Conservation (phyloP, 2,113 vertebrate species). For the Nycticryphes semicollaris region DNA sequence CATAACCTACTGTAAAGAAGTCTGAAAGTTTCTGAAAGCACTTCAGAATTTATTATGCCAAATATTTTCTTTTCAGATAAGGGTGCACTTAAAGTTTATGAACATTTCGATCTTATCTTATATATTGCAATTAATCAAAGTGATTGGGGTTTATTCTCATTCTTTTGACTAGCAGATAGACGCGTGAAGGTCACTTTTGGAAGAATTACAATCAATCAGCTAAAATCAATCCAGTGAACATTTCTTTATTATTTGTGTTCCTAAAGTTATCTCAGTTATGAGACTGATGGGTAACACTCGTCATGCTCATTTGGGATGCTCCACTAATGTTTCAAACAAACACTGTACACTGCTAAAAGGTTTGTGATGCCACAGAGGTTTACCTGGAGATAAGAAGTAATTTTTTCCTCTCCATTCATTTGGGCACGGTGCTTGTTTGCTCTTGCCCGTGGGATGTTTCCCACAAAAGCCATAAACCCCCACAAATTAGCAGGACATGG, state of each 20-base stretch:
- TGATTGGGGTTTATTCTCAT: background rate
- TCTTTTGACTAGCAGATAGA: background rate
- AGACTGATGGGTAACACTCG: fast-evolving
- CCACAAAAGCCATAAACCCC: background rate
- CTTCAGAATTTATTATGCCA: background rate
- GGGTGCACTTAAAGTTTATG: background rate
- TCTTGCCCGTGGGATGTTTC: background rate
- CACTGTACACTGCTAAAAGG: background rate
- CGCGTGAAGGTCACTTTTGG: background rate
- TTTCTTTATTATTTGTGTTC: background rate
- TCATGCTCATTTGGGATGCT: background rate
- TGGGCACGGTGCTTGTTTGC: background rate
- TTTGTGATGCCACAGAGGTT: background rate
- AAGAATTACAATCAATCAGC: background rate
- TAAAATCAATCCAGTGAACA: background rate
- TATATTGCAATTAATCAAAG: background rate
- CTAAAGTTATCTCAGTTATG: background rate
- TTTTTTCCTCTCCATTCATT: background rate
- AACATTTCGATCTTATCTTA: background rate
- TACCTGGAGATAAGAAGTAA: background rate
- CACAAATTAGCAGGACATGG: background rate
- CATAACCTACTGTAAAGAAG: background rate
- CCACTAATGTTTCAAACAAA: background rate
- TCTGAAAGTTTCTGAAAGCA: background rate
- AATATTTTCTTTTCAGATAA: slow-evolving; percentile 12